Evolutionary conservation across 1,140 invertebrate species (phyloP).

Genomic region (Diplogasteroides magnus): DNA sequence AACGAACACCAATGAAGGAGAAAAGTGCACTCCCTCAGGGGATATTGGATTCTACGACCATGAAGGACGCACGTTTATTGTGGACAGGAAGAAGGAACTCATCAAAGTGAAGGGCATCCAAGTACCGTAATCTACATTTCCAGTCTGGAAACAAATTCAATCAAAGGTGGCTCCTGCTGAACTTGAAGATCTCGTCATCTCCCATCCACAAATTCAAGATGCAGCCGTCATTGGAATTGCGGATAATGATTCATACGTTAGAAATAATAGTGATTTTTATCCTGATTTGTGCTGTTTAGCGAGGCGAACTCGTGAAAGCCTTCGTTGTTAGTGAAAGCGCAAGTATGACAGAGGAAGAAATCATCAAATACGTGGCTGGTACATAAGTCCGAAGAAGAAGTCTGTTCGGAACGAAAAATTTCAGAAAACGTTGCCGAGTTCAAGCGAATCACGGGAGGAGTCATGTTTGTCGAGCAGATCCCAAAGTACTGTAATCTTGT

Average conservation of each 20-base stretch:
- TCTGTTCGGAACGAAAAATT: neutral
- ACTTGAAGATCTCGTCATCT: slow-evolving; percentile 72
- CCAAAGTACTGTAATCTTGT: slow-evolving; percentile 68
- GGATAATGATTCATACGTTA: slow-evolving; percentile 61
- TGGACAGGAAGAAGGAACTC: slow-evolving; percentile 78
- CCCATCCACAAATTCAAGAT: slow-evolving; percentile 69
- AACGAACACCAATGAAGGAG: too few species aligned
- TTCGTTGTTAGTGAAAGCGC: neutral
- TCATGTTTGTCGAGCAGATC: slow-evolving; percentile 67
- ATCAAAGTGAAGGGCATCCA: slow-evolving; percentile 79
- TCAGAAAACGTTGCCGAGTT: slow-evolving; percentile 39
- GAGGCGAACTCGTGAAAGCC: slow-evolving; percentile 63
- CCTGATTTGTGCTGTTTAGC: neutral
- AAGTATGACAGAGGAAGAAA: neutral
- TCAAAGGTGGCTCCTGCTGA: slow-evolving; percentile 75
- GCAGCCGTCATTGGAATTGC: slow-evolving; percentile 76
- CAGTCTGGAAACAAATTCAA: neutral
- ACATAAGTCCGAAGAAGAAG: neutral
- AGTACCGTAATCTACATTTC: slow-evolving; percentile 40
- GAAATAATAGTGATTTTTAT: neutral
- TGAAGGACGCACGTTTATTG: slow-evolving; percentile 66
- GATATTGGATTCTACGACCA: slow-evolving; percentile 73
- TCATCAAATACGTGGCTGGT: neutral
- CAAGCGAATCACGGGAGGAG: slow-evolving; percentile 60
- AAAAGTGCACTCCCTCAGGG: too few species aligned